A percentile compares a stretch with the other conserved stretches of the same genome.
Conservation (phyloP, 2,113 vertebrate species). For the Synodontis membranacea region DNA sequence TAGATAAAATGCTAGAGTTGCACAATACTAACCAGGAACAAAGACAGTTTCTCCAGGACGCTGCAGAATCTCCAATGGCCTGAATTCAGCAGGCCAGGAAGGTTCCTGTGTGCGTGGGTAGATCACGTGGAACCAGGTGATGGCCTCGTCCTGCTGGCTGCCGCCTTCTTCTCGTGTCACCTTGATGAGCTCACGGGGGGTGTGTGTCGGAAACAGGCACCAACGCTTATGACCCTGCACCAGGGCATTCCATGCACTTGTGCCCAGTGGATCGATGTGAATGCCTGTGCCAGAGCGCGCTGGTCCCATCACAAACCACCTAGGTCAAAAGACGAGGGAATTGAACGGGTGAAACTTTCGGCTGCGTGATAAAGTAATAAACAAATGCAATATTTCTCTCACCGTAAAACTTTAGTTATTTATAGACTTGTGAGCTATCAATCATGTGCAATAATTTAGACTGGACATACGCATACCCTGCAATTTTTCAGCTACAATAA, state of each 20-base stretch:
- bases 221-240: slow-evolving; percentile 97
- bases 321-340: slow-evolving; percentile 47
- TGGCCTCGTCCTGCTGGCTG: slow-evolving; percentile 97
- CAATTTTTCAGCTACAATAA: no score
- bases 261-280: slow-evolving; percentile 96
- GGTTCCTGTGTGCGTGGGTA: slow-evolving; percentile 90
- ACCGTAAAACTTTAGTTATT: neutral
- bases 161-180: slow-evolving; percentile 94
- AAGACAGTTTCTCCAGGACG: slow-evolving; percentile 95
- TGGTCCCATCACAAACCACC: slow-evolving; percentile 99
- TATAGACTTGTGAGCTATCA: neutral
- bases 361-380: neutral
- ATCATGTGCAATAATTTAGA: neutral
- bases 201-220: slow-evolving; percentile 97
- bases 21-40: slow-evolving; percentile 82
- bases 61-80: slow-evolving; percentile 92
- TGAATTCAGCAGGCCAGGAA: slow-evolving; percentile 90
- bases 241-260: slow-evolving; percentile 95
- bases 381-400: neutral
- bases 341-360: neutral
- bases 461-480: no score
- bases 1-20: neutral
- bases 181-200: slow-evolving; percentile 94
- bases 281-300: slow-evolving; percentile 95
- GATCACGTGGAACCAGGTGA: slow-evolving; percentile 95